phyloP scores from a whole-genome alignment of 2,888 invertebrate genomes.

The Epistrophe grossulariae region DNA sequence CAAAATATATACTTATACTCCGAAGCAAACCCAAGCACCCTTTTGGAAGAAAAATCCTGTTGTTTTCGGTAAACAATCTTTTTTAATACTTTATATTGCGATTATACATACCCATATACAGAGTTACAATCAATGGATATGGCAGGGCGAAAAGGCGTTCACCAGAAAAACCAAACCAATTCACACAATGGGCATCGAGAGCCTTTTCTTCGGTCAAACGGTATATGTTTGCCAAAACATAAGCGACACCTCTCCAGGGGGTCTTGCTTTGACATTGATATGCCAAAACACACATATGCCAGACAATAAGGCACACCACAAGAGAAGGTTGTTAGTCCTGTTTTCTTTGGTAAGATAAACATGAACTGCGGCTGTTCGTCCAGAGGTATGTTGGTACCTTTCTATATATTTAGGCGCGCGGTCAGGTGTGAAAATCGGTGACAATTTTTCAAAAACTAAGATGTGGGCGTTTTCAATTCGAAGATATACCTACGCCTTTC shows the following conservation, averaged over 20 bases:
- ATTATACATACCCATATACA: neutral
- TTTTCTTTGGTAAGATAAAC: neutral
- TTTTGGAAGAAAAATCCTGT: constrained; percentile 54
- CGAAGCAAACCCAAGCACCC: constrained; percentile 64
- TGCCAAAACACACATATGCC: constrained; percentile 58
- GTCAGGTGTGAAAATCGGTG: constrained; percentile 74
- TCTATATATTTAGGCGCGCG: constrained; percentile 29
- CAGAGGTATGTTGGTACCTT: neutral
- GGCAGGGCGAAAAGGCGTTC: constrained; percentile 57
- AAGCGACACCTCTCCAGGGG: constrained; percentile 73
- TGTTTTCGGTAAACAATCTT: constrained; percentile 73
- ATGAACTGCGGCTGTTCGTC: neutral
- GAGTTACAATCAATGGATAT: neutral
- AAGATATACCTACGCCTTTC: constrained; percentile 71
- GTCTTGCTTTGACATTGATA: constrained; percentile 64
- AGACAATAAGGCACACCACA: constrained; percentile 33
- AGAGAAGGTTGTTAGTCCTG: constrained; percentile 22
- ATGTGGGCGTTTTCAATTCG: constrained; percentile 72
- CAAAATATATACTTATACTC: constrained; percentile 18
- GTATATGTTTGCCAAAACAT: constrained; percentile 68
- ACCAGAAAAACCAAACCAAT: constrained; percentile 50
- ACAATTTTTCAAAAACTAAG: constrained; percentile 50
- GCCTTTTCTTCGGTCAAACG: constrained; percentile 52
- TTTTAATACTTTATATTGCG: constrained; percentile 67
- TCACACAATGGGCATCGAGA: constrained; percentile 59